Percentiles rank a stretch among this genome's conserved stretches.
Conservation (phyloP, 2,888 invertebrate species). For the Electrophaes corylata region DNA sequence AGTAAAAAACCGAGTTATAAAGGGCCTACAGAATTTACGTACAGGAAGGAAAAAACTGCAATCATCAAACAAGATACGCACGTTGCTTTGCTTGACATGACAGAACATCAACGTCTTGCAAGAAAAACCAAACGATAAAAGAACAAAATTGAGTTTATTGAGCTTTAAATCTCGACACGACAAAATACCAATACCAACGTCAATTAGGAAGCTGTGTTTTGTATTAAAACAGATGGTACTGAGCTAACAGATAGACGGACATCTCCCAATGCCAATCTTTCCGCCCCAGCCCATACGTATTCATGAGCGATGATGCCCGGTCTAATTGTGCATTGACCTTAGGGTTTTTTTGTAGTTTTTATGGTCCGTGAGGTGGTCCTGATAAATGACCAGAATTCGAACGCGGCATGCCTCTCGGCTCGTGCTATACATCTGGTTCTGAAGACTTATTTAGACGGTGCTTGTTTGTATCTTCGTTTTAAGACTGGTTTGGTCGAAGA, state of each 20-base stretch:
- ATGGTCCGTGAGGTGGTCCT: constrained; percentile 52
- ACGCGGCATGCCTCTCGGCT: constrained; percentile 41
- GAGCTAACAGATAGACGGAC: constrained; percentile 2
- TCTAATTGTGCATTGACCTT: constrained; percentile 70
- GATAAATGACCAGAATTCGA: constrained; percentile 56
- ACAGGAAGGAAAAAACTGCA: constrained; percentile 42
- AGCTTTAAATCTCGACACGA: no score
- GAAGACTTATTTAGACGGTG: constrained; percentile 45
- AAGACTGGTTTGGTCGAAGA: neutral
- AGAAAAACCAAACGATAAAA: neutral
- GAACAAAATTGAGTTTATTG: neutral
- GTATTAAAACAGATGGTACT: neutral
- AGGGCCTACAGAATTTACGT: constrained; percentile 56
- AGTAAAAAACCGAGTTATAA: constrained; percentile 58
- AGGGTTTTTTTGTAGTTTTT: constrained; percentile 46
- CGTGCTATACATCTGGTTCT: constrained; percentile 40
- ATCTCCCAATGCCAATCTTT: constrained; percentile 50
- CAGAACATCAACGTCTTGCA: constrained; percentile 1
- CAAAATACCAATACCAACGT: no score
- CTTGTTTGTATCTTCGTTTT: constrained; percentile 1
- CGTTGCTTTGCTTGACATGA: constrained; percentile 19
- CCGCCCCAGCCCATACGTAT: constrained; percentile 55
- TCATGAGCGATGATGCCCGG: constrained; percentile 39
- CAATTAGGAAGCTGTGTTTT: neutral
- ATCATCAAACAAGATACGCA: constrained; percentile 36